Evolutionary conservation across 2,888 invertebrate genomes (phyloP), one percentile per base, ranked within the genome.

Genomic region (Drosophila emarginata): DNA sequence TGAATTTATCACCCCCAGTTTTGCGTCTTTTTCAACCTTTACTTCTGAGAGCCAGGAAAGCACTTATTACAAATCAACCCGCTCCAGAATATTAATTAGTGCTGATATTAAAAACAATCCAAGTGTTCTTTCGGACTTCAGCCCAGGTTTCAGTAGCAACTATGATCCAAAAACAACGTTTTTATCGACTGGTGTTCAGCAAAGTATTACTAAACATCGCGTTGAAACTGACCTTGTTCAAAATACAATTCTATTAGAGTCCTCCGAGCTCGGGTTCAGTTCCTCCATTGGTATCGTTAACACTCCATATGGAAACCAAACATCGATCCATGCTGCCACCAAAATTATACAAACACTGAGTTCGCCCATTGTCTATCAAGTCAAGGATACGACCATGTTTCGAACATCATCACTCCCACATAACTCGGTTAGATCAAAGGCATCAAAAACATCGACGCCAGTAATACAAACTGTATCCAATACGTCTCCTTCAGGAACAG

Each of bases 201-300:
- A 28, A 56, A 5, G 1, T n/a, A 63, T 15, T 50, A 50, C n/a
- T 5, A 1, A 37, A 0, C 18, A 26, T 56, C 18, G 21, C 15
- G 32, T 11, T 26, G n/a, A 39, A 45, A 64, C 15, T 15, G 14
- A 54, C 6, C 2, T 53, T 0, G 6, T 12, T 5, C 21, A 9
- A 15, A 26, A 9, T 12, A 21, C 2, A 45, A 50, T n/a, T 32
- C 2, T 23, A 11, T 60, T 77, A n/a, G 67, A 82, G 52, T 67
- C 58, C 1, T 78, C 67, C 12, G 73, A 72, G n/a, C 28, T 45
- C 5, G 54, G 12, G 18, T 12, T 45, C 1, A 45, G 45, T 21
- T 21, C 45, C 11, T 45, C 45, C 11, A 21, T 45, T 5, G 14
- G 18, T 1, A 18, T 21, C 21, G 12, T 2, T 11, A 45, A 45